Evolutionary conservation across 2,888 invertebrate genomes (phyloP), one percentile per base, ranked within the genome.

Genomic region (Crematogaster levior): DNA sequence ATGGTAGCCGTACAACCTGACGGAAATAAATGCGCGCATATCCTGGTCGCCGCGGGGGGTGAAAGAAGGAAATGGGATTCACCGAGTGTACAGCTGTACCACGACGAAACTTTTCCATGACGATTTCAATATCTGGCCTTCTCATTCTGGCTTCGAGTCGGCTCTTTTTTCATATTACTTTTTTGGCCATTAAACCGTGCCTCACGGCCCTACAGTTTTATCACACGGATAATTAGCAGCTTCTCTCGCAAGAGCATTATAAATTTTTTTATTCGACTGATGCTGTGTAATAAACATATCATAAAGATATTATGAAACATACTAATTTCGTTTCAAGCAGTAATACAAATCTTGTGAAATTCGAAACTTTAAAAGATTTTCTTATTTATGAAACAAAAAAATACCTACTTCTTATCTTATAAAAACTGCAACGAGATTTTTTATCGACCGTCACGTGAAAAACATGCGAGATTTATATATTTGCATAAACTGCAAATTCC

Each of bases 1-100:
- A 84, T 82, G 84, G 81, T 74, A 34, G 51, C 84, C 56, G 70
- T 79, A 82, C 70, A 74, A 79, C 80, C 70, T 68, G 87, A 84
- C 87, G 75, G 85, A 83, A 87, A 89, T 85, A 88, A 89, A 85
- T 87, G 87, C 84, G 72, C 37, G 85, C 82, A 77, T 83, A 84
- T 88, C 87, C 82, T 73, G 85, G 80, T 10, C 58, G 74, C 60
- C 46, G 82, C 70, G 2, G 48, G 58, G 66, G 24, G 56, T 56
- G 74, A 68, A 79, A 66, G 77, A 73, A 88, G 87, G 85, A 89
- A 89, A 89, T 87, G 75, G 85, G 74, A 88, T 87, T 77, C 75
- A 70, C 61, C 66, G 84, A 58, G 68, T 48, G 73, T 75, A 82
- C 89, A 68, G 89, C 85, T 83, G 87, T 83, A 83, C 82, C 70